Evolutionary conservation across 2,113 vertebrate genomes (phyloP), one percentile per base, ranked within the genome.

Genomic region (Microcebus griseorufus): DNA sequence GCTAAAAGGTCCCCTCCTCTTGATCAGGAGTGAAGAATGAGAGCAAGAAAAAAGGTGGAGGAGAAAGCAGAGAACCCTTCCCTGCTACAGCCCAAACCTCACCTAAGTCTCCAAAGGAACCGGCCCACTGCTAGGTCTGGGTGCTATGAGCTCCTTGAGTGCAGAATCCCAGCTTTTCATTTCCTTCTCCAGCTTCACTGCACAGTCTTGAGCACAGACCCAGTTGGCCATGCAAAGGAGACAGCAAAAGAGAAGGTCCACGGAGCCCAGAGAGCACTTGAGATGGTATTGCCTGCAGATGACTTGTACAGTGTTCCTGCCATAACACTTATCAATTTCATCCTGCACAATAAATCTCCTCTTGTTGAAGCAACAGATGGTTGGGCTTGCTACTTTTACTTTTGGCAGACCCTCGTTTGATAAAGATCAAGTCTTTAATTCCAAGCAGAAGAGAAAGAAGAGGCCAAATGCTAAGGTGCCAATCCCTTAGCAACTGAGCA

Each of bases 371-470:
- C 27, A 72, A 60, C 85, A 70, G 80, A 78, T 16, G 20, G 45
- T 62, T 64, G 42, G 53, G 62, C 79, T 62, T 27, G 27, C 73
- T 78, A 51, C n/a, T 34, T 89, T 86, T 89, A 39, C 29, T 82
- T 93, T 17, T 48, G 92, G 62, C 67, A 96, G 82, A 89, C 73
- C 3, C 82, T 79, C 67, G 83, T 62, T 58, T 83, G 34, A 93
- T 94, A 75, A 86, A 95, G 73, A 73, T 45, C 18, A 55, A 64
- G 32, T 23, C 27, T 89, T 86, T 95, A 34, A 79, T 78, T 94
- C 23, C 34, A 94, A 42, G 45, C 39, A 90, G 62, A 73, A 88
- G 39, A 69, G 29, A 32, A 67, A 25, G 17, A 72, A 73, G 1
- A 55, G 34, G 42, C 42, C 62, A 65, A 62, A 75, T 69, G 73